Evolutionary conservation across 2,888 invertebrate species (phyloP), one percentile per base, ranked within the genome.

Genomic region (Odontomyia ornata): DNA sequence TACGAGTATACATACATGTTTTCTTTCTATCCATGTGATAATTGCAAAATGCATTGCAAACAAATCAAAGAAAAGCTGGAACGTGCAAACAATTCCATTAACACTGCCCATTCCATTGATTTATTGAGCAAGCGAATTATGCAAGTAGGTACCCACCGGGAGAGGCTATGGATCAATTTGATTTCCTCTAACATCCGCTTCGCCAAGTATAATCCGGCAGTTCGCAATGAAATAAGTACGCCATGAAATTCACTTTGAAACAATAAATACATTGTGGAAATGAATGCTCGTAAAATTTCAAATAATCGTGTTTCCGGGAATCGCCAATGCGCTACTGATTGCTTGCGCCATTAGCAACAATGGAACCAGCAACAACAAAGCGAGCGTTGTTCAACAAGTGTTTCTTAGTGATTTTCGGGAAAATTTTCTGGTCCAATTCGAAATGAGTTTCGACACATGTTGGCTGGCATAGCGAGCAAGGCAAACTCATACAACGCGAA

Each of bases 351-450:
- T n/a, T 64, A 30, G 21, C 28, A 30, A 64, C 28, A 64, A 64
- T 64, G 28, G 11, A 43, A 36, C 15, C 52, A 52, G 18, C 67
- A 23, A 30, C 13, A 28, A 21, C 21, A 67, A 64, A 13, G 23
- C 11, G 43, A 9, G n/a, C 43, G 36, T 18, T 43, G 67, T 21
- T 67, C 67, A 67, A 67, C 67, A 67, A 67, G 67, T 67, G 67
- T 30, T 30, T 36, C 25, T 67, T 18, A 21, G 21, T 36, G 43
- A 67, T 43, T 67, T 67, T 67, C 43, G 36, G 36, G 67, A 67
- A 67, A 67, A 67, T 67, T 36, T 21, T 60, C 57, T 60, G 57
- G 52, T 52, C 52, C 52, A 52, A 25, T 23, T 60, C 57, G 25
- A 60, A 60, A 25, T 60, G 57, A 60, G 7, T 67, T 67, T 43